Conservation (phyloP, 2,888 invertebrate species). For the Nephrocerus scutellatus region DNA sequence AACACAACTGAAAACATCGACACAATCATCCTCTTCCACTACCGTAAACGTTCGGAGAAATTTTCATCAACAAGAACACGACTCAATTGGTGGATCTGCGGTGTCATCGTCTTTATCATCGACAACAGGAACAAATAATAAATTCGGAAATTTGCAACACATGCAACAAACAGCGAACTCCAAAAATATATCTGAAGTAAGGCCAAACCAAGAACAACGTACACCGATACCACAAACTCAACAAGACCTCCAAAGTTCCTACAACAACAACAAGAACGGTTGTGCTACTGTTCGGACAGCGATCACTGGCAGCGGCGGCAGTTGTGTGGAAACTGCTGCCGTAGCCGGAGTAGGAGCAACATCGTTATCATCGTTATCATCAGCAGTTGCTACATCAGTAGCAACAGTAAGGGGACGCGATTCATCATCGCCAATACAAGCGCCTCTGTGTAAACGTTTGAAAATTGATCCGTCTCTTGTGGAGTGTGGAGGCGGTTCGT, state of each 20-base stretch:
- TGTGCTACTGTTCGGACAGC: too few relatives aligned
- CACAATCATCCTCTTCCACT: slow-evolving; percentile 19
- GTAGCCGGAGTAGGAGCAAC: too few relatives aligned
- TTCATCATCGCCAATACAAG: slow-evolving; percentile 14
- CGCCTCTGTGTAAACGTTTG: slow-evolving; percentile 32
- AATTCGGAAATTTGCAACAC: too few relatives aligned
- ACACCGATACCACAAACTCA: background rate
- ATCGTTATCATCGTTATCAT: too few relatives aligned
- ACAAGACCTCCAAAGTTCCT: background rate
- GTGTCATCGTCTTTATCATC: slow-evolving; percentile 19
- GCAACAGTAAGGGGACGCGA: slow-evolving; percentile 18
- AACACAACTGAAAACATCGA: slow-evolving; percentile 20
- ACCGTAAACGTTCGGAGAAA: slow-evolving; percentile 30
- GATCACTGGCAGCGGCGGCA: slow-evolving; percentile 1
- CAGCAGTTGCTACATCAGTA: slow-evolving; percentile 24
- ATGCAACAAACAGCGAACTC: slow-evolving; percentile 9
- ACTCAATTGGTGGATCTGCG: slow-evolving; percentile 29
- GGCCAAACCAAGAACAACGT: too few relatives aligned
- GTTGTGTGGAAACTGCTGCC: too few relatives aligned
- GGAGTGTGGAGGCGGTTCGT: slow-evolving; percentile 27
- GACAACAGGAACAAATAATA: slow-evolving; percentile 12
- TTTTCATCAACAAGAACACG: slow-evolving; percentile 22
- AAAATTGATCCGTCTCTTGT: slow-evolving; percentile 30
- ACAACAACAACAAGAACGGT: slow-evolving; percentile 13
- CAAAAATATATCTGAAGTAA: too few relatives aligned